phyloP scores from a whole-genome alignment of 1,140 invertebrate genomes.

The Philotrypesis tridentata region DNA sequence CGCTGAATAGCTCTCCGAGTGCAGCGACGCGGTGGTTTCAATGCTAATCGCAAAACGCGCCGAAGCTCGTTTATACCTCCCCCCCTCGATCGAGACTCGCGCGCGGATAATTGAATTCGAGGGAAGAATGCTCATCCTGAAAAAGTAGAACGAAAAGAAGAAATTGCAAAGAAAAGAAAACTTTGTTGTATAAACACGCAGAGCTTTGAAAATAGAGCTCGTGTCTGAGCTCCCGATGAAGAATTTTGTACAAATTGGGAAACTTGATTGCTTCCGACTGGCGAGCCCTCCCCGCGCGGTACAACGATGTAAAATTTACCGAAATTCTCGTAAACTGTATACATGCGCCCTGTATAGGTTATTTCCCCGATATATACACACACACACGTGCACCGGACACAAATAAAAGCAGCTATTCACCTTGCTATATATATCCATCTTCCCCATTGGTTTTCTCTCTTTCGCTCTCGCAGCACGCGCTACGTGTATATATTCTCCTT shows the following conservation, averaged over 20 bases:
- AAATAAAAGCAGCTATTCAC: constrained; percentile 2
- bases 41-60: neutral
- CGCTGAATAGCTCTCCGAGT: too few relatives aligned
- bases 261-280: neutral
- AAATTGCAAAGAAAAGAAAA: neutral
- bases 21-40: neutral
- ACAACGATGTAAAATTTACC: neutral
- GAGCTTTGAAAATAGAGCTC: neutral
- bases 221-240: neutral
- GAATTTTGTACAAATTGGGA: neutral
- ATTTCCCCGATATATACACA: neutral
- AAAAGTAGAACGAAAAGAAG: neutral
- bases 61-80: neutral
- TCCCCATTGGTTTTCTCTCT: neutral
- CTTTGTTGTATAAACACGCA: neutral
- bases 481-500: constrained; percentile 23
- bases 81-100: neutral
- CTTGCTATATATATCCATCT: constrained; percentile 13
- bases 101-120: neutral
- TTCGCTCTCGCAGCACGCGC: neutral
- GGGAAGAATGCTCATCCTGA: neutral
- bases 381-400: neutral
- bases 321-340: neutral
- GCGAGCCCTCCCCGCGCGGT: too few relatives aligned
- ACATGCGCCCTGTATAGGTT: neutral